phyloP scores from a whole-genome alignment of 92 coral and sea anemone genomes.

The Phymanthus crucifer region DNA sequence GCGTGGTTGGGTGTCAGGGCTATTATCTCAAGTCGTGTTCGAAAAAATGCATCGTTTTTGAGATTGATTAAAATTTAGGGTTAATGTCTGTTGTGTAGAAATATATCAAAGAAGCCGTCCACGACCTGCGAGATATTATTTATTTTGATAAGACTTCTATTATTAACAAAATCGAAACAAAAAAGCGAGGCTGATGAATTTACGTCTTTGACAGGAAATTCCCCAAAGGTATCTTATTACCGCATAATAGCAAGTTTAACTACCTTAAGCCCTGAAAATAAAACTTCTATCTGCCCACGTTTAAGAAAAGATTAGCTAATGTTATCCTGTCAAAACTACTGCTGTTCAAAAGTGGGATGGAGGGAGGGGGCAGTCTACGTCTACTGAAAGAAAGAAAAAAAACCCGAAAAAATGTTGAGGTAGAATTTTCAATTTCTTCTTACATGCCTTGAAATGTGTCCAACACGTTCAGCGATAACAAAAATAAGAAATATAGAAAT shows the following conservation, averaged over 20 bases:
- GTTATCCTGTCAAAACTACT: background rate
- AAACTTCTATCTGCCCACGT: background rate
- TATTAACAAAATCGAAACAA: background rate
- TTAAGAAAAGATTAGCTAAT: background rate
- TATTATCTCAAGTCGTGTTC: background rate
- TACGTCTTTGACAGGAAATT: background rate
- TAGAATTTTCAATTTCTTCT: background rate
- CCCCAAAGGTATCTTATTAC: background rate
- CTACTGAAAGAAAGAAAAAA: background rate
- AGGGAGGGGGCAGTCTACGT: background rate
- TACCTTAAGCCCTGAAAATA: background rate
- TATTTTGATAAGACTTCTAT: background rate
- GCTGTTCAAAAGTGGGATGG: background rate
- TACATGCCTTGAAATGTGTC: background rate
- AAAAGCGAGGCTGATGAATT: conserved; percentile 1
- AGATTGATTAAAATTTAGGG: background rate
- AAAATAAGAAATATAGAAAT: background rate
- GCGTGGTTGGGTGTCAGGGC: background rate
- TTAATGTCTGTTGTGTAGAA: background rate
- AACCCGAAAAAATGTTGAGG: background rate
- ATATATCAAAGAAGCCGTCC: conserved; percentile 1
- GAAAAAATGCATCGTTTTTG: background rate
- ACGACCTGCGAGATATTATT: background rate
- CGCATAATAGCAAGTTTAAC: background rate
- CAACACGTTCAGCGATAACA: background rate